Evolutionary conservation across 92 coral and sea anemone species (phyloP).

Genomic region (Siderastrea siderea): DNA sequence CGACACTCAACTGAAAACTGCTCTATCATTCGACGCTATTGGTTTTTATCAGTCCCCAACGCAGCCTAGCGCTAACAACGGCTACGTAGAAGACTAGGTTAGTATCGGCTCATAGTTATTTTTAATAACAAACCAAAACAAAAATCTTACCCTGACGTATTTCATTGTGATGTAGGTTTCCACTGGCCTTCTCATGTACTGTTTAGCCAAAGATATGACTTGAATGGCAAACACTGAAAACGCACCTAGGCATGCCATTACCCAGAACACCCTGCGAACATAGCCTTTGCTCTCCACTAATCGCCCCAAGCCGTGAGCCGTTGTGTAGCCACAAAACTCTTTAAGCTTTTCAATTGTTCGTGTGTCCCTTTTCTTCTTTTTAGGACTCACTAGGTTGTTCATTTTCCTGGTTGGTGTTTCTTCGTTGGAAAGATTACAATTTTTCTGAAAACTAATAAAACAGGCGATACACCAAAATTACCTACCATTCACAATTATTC

Average conservation of each 20-base stretch:
- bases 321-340: conserved; percentile 64
- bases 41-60: too few relatives aligned
- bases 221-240: conserved; percentile 31
- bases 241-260: conserved; percentile 53
- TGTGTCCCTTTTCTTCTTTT: not conserved
- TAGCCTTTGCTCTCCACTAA: conserved; percentile 38
- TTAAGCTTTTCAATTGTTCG: conserved; percentile 18
- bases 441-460: not conserved
- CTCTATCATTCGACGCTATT: too few relatives aligned
- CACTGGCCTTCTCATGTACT: conserved; percentile 31
- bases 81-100: not conserved
- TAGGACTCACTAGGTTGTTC: not conserved
- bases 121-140: not conserved
- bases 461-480: too few relatives aligned
- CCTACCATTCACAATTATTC: too few relatives aligned
- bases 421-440: not conserved
- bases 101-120: not conserved
- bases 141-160: conserved; percentile 35
- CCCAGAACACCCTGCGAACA: conserved; percentile 56
- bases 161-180: conserved; percentile 40
- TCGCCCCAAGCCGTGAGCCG: conserved; percentile 66
- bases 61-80: not conserved
- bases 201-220: conserved; percentile 13
- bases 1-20: too few relatives aligned
- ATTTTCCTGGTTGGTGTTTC: not conserved